Evolutionary conservation across 2,113 vertebrate species (phyloP), one percentile per base, ranked within the genome.

Genomic region (Hemibagrus wyckioides): DNA sequence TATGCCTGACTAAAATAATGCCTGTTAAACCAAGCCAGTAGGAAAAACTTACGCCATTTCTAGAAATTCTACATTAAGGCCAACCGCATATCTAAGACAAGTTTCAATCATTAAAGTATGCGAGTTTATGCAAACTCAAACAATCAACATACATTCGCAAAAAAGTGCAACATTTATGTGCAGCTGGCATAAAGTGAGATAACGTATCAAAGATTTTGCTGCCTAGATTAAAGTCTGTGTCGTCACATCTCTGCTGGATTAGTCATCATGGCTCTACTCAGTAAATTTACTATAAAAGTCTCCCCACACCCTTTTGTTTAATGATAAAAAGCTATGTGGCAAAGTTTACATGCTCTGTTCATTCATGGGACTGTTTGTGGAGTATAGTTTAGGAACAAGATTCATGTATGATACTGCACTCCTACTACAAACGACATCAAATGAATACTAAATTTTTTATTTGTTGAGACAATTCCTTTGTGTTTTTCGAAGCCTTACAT

Each of bases 401-500:
- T 28, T 77, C n/a, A 54, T 19, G 3, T 0, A 33, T 33, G 48
- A 54, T 4, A 50, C 2, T 15, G 15, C 15, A 77, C 48, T 79
- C 10, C 14, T 4, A 23, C 33, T 69, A 15, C 28, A 76, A 48
- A 14, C 9, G 44, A 48, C 44, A 48, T 48, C 13, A 41, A 11
- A 11, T 28, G 23, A 79, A 80, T 56, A 56, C 30, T 13, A 23
- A 21, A 13, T 30, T 56, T 3, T 54, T 17, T 5, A 52, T 44
- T 65, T 83, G 48, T 57, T 10, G 13, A 39, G 59, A 67, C 9
- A 39, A 9, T 77, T 61, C 50, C 57, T 48, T 69, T 5, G 84
- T 50, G 86, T n/a, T 48, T 59, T 14, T 84, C 50, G 41, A 92
- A 99, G 98, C 92, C 92, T 99, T 90, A 98, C 97, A 0, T 99